These are phyloP conservation scores for Psylliodes chrysocephalus DNA, from an alignment of 2,888 invertebrate genomes.

Conservation along the genomic window DNA sequence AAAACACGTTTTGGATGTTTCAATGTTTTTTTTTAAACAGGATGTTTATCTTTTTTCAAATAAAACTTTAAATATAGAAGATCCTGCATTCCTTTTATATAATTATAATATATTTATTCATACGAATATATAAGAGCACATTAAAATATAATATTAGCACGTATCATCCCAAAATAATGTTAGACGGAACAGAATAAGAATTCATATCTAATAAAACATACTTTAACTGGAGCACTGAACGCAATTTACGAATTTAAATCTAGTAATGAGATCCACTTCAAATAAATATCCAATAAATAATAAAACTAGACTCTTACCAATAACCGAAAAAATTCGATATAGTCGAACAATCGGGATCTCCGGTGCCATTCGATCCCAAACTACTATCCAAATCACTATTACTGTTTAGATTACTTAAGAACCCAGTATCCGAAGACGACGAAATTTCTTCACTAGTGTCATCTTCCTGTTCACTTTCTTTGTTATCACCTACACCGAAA, in stretches of 20 bases:
- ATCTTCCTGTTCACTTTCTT: conserved; percentile 54
- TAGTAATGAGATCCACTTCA: background rate
- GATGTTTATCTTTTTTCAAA: too few relatives aligned
- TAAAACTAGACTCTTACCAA: conserved; percentile 57
- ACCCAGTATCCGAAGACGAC: conserved; percentile 61
- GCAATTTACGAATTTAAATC: conserved; percentile 2
- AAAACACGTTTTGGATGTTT: too few relatives aligned
- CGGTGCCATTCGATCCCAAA: conserved; percentile 36
- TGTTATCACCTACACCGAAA: conserved; percentile 56
- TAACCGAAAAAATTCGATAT: conserved; percentile 64
- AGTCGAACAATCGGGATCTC: conserved; percentile 62
- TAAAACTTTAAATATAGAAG: too few relatives aligned
- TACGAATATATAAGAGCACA: too few relatives aligned
- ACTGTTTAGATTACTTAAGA: conserved; percentile 56
- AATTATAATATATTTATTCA: too few relatives aligned
- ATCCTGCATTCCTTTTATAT: too few relatives aligned
- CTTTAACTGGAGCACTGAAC: background rate
- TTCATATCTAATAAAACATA: too few relatives aligned
- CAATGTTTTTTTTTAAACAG: too few relatives aligned
- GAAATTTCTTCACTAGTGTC: conserved; percentile 58
- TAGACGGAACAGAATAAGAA: too few relatives aligned
- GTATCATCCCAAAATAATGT: too few relatives aligned
- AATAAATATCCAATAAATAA: background rate
- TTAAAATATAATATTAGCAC: too few relatives aligned
- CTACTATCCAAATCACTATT: conserved; percentile 58